Evolutionary conservation across 1,140 invertebrate genomes (phyloP), one percentile per base, ranked within the genome.

Genomic region (Limonius californicus): DNA sequence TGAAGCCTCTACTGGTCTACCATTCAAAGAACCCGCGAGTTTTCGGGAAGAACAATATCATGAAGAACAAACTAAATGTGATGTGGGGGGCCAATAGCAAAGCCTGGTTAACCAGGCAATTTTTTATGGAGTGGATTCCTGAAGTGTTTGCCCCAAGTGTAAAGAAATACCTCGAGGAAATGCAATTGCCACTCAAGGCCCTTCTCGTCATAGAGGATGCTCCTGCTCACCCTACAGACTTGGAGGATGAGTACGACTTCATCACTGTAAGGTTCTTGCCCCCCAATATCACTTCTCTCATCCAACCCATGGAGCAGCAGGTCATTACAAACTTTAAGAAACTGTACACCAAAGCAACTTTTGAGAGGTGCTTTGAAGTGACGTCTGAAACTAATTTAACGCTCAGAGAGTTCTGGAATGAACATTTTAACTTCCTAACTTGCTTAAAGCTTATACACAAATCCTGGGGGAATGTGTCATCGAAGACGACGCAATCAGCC

Each of bases 361-460:
- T 68, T 93, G 90, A 19, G 91, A 60, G 54, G 42, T 66, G 57
- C 56, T 68, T 67, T 61, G 58, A 68, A 43, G 64, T 68, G 64
- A 66, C 61, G 19, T 39, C 65, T 43, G 64, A 59, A 30, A 67
- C 61, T 57, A 64, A 63, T 39, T 54, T 60, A 56, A 67, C 63
- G 47, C 64, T 62, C 68, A 69, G 61, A 63, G 50, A 59, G 39
- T 68, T 63, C 57, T 64, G 53, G 66, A 63, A 64, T 19, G 55
- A 68, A 58, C 61, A 64, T 61, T 67, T 64, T 54, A 61, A 67
- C 54, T 64, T 61, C 62, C 54, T 66, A 47, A 62, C 58, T 60
- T 68, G 19, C 64, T 61, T 69, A 68, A 62, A 68, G 72, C 70
- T 77, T 69, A 70, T 73, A 60, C 53, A 69, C 63, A 57, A 66